These are phyloP conservation scores for Mobula hypostoma DNA, from an alignment of 2,113 vertebrate species.

Conservation along the genomic window DNA sequence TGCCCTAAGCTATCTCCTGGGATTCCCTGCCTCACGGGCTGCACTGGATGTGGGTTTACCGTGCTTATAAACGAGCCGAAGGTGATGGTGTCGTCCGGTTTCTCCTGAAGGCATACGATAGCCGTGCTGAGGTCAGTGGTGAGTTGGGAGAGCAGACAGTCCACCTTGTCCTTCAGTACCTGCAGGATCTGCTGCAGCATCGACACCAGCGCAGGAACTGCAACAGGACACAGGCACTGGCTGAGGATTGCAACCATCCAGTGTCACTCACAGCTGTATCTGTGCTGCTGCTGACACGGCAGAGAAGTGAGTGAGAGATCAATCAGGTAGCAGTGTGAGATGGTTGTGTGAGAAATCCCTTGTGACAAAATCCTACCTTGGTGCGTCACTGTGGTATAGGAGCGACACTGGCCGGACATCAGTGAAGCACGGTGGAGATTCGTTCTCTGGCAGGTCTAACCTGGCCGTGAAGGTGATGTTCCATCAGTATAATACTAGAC, in stretches of 20 bases:
- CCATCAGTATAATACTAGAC: too few relatives aligned
- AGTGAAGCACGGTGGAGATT: too few relatives aligned
- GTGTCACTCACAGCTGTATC: too few relatives aligned
- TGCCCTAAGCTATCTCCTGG: too few relatives aligned
- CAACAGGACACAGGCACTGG: background rate
- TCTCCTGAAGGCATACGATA: slow-evolving; percentile 46
- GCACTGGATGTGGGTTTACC: slow-evolving; percentile 48
- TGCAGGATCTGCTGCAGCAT: slow-evolving; percentile 51
- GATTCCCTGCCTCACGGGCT: too few relatives aligned
- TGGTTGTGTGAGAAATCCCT: background rate
- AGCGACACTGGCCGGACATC: too few relatives aligned
- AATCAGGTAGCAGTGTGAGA: background rate
- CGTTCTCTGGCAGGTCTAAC: too few relatives aligned
- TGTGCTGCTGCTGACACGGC: too few relatives aligned
- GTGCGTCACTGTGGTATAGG: too few relatives aligned
- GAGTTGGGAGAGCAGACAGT: slow-evolving; percentile 48
- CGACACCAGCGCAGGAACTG: slow-evolving; percentile 53
- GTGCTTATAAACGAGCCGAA: slow-evolving; percentile 54
- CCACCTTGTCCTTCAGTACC: slow-evolving; percentile 51
- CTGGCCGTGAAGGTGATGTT: too few relatives aligned
- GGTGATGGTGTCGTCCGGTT: slow-evolving; percentile 50
- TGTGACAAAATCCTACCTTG: background rate
- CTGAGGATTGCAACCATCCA: too few relatives aligned
- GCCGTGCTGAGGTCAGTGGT: slow-evolving; percentile 51
- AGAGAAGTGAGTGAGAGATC: too few relatives aligned